These are phyloP conservation scores for Orthonychiurus folsomi DNA, from an alignment of 2,888 invertebrate genomes.

Conservation along the genomic window DNA sequence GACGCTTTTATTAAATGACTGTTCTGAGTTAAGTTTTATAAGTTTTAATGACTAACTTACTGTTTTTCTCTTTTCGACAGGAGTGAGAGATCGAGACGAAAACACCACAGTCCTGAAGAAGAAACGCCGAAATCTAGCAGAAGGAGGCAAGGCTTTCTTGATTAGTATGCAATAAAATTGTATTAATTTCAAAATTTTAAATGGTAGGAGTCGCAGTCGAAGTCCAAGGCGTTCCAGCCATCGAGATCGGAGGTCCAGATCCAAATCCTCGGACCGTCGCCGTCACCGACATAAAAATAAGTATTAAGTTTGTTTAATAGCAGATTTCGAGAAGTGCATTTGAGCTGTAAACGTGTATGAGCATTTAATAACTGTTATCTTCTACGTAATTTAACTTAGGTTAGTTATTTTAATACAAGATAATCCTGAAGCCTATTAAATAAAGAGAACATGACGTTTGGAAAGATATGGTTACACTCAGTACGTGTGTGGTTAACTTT, in stretches of 20 bases:
- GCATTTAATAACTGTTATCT: conserved; percentile 1
- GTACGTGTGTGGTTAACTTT: too few relatives aligned
- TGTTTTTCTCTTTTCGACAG: too few relatives aligned
- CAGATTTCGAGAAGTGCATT: too few relatives aligned
- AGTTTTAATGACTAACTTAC: not conserved
- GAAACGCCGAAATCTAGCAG: not conserved
- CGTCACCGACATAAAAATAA: conserved; percentile 29
- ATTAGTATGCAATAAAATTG: not conserved
- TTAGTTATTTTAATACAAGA: too few relatives aligned
- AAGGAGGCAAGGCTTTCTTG: not conserved
- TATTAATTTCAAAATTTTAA: not conserved
- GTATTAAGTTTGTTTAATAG: conserved; percentile 16
- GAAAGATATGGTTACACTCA: too few relatives aligned
- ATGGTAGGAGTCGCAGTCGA: conserved; percentile 16
- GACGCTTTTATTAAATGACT: too few relatives aligned
- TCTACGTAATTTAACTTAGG: too few relatives aligned
- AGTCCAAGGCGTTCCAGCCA: conserved; percentile 18
- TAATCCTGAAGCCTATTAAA: too few relatives aligned
- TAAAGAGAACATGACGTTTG: too few relatives aligned
- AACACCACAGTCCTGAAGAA: not conserved
- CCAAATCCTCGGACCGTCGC: conserved; percentile 26
- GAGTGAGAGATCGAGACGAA: not conserved
- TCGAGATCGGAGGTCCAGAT: conserved; percentile 22
- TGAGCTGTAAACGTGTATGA: not conserved
- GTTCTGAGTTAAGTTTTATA: not conserved